Evolutionary conservation across 2,113 vertebrate genomes (phyloP), one percentile per base, ranked within the genome.

Genomic region (Vulpes ferrilata): DNA sequence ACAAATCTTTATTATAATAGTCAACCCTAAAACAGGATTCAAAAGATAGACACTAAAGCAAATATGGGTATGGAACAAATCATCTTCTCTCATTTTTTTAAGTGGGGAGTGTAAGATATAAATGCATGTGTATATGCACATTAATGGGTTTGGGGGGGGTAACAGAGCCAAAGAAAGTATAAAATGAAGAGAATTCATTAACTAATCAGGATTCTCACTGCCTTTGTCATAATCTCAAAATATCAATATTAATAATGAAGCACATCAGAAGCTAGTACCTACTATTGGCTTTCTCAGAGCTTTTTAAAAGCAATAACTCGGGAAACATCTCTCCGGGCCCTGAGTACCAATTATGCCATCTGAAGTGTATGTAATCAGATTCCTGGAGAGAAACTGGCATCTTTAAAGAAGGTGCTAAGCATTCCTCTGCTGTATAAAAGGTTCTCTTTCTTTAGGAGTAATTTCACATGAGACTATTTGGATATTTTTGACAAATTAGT

Each of bases 401-500:
- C 88, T 95, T 38, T 57, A 55, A 84, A 73, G 83, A 88, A 89
- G 83, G 35, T 43, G 65, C 87, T 85, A 27, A 92, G 87, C 20
- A 65, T 74, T 84, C 82, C 59, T 96, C 65, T 79, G 80, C 71
- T 88, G 13, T 71, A 65, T 82, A 62, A 87, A 93, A 97, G n/a
- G 1, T 92, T 97, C 65, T 78, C 71, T 92, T 82, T 95, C 90
- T 90, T 97, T 67, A 55, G 80, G n/a, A 83, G 74, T 79, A 83
- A 96, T 94, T 97, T 97, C 71, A 62, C 17, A 20, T 35, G 71
- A 81, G 87, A 90, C 71, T 97, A 55, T 95, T 90, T 88, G 92
- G 59, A 78, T 97, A 90, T 93, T 96, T 96, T 96, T 73, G 85
- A 96, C 93, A 93, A 93, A 94, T 96, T 64, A 84, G 88, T 88